Percentiles rank a stretch among this genome's conserved stretches.
Evolutionary conservation across 2,797 vertebrate genomes (phyloP).

Genomic region (Pseudotriccus pelzelni): DNA sequence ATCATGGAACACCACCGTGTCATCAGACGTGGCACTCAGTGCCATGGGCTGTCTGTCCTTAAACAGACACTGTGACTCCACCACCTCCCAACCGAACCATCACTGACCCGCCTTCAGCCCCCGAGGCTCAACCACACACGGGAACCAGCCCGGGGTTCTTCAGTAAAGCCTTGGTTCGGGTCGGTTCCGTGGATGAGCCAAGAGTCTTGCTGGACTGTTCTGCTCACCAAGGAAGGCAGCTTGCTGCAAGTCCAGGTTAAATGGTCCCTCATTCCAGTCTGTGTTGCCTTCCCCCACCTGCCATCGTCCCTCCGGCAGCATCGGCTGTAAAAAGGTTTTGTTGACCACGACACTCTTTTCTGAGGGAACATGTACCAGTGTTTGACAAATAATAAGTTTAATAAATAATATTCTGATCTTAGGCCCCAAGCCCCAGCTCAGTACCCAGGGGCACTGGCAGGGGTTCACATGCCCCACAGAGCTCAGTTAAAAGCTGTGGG

Average conservation of each 20-base stretch:
- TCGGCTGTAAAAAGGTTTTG: background rate
- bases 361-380: fast-evolving
- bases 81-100: fast-evolving
- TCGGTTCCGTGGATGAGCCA: background rate
- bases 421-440: background rate
- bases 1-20: no score
- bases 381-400: background rate
- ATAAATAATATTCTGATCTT: background rate
- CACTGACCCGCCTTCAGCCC: fast-evolving
- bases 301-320: fast-evolving
- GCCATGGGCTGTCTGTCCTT: background rate
- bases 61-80: background rate
- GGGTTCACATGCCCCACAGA: fast-evolving
- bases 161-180: fast-evolving
- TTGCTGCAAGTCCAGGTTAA: background rate
- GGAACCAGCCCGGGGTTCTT: background rate
- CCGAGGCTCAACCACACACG: fast-evolving
- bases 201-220: no score
- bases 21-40: background rate
- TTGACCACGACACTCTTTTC: fast-evolving
- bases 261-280: background rate
- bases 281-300: background rate
- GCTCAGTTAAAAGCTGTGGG: background rate
- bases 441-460: no score
- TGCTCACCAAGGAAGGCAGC: no score